Percentiles rank a stretch among this genome's conserved stretches.
phyloP scores from a whole-genome alignment of 2,888 invertebrate species.

The Drosophila paucipuncta region DNA sequence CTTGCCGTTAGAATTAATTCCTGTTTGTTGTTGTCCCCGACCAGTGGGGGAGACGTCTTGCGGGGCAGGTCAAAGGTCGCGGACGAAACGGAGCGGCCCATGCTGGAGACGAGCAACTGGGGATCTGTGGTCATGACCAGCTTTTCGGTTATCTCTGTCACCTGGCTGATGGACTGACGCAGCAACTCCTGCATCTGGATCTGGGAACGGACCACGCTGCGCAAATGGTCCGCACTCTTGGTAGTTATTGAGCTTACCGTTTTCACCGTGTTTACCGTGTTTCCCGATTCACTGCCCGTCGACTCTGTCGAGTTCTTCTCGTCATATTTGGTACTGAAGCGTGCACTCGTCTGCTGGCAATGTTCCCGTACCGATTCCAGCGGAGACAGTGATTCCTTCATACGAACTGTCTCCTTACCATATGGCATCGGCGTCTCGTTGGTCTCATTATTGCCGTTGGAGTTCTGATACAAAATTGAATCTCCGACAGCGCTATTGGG shows the following conservation, averaged over 20 bases:
- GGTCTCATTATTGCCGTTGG: background rate
- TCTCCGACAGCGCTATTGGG: background rate
- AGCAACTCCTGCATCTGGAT: background rate
- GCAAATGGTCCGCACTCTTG: conserved; percentile 4
- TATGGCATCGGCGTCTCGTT: background rate
- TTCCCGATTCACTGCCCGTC: background rate
- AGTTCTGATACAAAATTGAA: background rate
- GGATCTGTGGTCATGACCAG: background rate
- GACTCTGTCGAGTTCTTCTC: background rate
- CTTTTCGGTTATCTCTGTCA: background rate
- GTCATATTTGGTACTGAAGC: background rate
- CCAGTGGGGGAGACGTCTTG: background rate
- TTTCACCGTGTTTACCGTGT: background rate
- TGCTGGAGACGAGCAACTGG: background rate
- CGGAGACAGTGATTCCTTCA: background rate
- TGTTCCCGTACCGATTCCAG: background rate
- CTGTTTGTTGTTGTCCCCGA: background rate
- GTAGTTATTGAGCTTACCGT: background rate
- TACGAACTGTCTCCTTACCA: background rate
- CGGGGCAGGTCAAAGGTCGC: background rate
- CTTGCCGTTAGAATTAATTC: background rate
- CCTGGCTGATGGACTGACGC: background rate
- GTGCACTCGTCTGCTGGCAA: background rate
- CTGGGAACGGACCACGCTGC: background rate
- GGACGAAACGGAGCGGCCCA: too few species aligned